Base-by-base conservation (phyloP, 2,797 vertebrate genomes). In the Phoxinus dragarum region DNA sequence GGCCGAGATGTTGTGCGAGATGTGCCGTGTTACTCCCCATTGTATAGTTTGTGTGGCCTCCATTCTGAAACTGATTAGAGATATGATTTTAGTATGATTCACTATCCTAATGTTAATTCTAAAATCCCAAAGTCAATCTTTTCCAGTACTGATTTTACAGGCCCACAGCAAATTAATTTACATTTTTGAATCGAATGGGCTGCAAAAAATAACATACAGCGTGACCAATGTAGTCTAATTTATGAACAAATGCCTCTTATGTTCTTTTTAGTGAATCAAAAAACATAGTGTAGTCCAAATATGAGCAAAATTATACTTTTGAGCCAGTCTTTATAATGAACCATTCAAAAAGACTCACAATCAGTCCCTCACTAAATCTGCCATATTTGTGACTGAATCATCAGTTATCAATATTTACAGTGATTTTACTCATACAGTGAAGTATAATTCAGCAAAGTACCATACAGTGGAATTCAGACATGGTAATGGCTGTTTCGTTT, bases 1-100 rank as follows among this genome's bases (percentile, higher is more conserved):
- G 79, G 36, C 47, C 12, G 23, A 21, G 27, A 44, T 94, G 87
- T 67, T 93, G 94, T 88, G 92, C 91, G 82, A 93, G 61, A 82
- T 93, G 93, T 81, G 89, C 64, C 74, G 89, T 91, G 87, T 44
- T 93, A 76, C 92, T 66, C 71, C 90, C 89, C 75, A 94, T 88
- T 89, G 93, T 88, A 93, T 87, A 86, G 85, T 92, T 92, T 88
- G 91, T 93, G 84, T 14, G 90, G 80, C 92, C 93, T 88, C 90
- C 86, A 27, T 91, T 95, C 91, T 95, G 95, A 91, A 96, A 96
- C 93, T 94, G 90, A 44, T 74, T 40, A 83, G 69, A 81, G 38
- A 69, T 34, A 54, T 66, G 14, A 21, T 34, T n/a, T 31, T 47
- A 67, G 47, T 71, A 68, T 54, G 27, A 66, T 16, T 66, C 6